phyloP scores from a whole-genome alignment of 2,113 vertebrate species.

The Sturnus vulgaris region DNA sequence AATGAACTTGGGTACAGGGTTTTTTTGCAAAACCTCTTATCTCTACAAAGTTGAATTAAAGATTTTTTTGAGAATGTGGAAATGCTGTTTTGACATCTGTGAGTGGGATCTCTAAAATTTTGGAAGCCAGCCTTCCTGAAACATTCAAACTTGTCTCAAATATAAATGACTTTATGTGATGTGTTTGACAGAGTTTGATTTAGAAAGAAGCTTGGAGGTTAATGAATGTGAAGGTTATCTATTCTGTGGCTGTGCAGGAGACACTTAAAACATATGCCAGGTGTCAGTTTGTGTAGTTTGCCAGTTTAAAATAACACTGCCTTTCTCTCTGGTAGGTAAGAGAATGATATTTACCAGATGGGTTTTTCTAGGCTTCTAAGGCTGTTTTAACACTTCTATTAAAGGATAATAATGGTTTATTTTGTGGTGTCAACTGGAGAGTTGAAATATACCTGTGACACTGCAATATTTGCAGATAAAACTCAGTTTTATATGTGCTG shows the following conservation, averaged over 20 bases:
- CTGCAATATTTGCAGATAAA: neutral
- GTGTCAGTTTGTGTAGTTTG: neutral
- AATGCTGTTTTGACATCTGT: neutral
- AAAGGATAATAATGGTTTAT: neutral
- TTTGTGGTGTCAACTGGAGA: neutral
- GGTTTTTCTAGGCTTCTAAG: neutral
- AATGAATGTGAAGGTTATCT: neutral
- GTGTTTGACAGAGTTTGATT: neutral
- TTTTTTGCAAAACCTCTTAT: neutral
- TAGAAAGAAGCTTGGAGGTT: neutral
- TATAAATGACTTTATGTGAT: neutral
- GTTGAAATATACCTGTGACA: neutral
- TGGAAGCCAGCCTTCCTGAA: neutral
- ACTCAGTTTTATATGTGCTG: neutral
- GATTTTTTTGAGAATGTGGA: neutral
- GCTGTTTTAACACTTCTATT: neutral
- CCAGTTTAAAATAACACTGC: neutral
- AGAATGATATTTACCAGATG: neutral
- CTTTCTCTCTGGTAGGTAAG: neutral
- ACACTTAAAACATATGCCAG: neutral
- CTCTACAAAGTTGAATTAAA: neutral
- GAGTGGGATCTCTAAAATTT: neutral
- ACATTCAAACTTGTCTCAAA: neutral
- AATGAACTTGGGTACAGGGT: neutral
- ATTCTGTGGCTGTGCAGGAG: neutral